Conservation (phyloP, 2,888 invertebrate species). For the Autographa gamma region DNA sequence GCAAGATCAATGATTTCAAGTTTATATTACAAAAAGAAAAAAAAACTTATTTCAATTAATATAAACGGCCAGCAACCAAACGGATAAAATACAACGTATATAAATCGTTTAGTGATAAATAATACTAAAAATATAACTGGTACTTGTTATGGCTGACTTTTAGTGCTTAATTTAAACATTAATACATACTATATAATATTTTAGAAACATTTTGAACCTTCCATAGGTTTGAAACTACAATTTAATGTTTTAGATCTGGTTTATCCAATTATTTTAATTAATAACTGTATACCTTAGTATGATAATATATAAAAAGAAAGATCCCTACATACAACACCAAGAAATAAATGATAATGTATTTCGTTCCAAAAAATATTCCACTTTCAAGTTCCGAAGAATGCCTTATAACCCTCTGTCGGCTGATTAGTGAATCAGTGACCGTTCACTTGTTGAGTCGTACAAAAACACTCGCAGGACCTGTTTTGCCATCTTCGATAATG, state of each 20-base stretch:
- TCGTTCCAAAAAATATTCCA: neutral
- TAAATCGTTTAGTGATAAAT: neutral
- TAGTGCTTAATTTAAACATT: neutral
- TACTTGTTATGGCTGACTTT: neutral
- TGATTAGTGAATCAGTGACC: slow-evolving; percentile 17
- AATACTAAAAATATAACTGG: neutral
- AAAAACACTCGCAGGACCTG: slow-evolving; percentile 48
- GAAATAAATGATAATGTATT: slow-evolving; percentile 1
- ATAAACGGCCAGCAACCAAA: neutral
- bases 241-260: no score
- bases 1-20: neutral
- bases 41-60: neutral
- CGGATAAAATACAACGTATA: neutral
- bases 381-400: slow-evolving; percentile 15
- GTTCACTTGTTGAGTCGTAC: slow-evolving; percentile 21
- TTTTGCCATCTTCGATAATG: slow-evolving; percentile 49
- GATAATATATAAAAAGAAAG: no score
- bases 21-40: neutral
- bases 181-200: no score
- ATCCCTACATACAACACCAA: neutral
- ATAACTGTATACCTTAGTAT: no score
- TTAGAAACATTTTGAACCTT: no score
- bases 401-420: neutral
- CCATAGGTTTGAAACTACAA: no score
- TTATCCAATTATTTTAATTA: no score